These are phyloP conservation scores for Cephalopterus ornatus DNA, from an alignment of 2,113 vertebrate genomes.

Conservation along the genomic window DNA sequence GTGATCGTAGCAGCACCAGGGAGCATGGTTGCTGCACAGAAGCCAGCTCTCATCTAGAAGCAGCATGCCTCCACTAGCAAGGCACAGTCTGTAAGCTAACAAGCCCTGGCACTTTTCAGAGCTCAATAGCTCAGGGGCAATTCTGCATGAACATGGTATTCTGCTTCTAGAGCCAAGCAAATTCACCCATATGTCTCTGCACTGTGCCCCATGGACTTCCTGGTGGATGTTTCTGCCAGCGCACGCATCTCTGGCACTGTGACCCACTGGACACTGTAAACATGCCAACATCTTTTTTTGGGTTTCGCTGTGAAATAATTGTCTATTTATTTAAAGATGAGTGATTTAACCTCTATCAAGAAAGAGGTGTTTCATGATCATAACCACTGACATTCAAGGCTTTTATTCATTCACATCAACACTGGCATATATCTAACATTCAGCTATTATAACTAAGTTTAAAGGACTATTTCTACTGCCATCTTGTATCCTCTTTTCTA, in stretches of 20 bases:
- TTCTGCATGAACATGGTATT: background rate
- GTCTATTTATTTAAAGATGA: background rate
- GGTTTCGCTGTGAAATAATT: background rate
- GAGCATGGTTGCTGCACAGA: background rate
- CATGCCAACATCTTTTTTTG: too few relatives aligned
- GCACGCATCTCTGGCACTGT: background rate
- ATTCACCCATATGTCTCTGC: fast-evolving
- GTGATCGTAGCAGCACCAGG: background rate
- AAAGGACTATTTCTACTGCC: background rate
- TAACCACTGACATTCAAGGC: background rate
- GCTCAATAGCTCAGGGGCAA: background rate
- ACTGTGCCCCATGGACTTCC: fast-evolving
- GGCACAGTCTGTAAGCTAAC: background rate
- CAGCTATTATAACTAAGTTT: background rate
- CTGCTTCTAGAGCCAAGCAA: background rate
- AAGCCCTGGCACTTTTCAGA: background rate
- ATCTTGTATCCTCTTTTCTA: background rate
- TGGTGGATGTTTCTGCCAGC: background rate
- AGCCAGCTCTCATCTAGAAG: background rate
- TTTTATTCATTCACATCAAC: background rate
- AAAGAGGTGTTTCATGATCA: background rate
- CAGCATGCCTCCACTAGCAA: background rate
- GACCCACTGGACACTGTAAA: background rate
- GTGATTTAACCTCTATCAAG: background rate
- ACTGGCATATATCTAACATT: background rate